Conservation (phyloP, 2,888 invertebrate species). For the Spilarctia lutea region DNA sequence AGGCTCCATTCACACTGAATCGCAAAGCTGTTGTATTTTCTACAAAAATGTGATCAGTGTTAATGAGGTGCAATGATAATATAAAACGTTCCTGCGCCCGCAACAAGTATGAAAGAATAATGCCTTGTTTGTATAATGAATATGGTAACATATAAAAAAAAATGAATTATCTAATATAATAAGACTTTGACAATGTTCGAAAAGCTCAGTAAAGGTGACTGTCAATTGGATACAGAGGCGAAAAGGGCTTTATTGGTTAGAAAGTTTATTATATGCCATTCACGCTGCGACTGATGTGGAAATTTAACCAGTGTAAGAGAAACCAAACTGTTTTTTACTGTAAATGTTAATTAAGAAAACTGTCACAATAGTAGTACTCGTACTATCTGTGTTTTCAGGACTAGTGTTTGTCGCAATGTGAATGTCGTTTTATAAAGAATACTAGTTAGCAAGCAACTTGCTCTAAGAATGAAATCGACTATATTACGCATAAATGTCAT, state of each 20-base stretch:
- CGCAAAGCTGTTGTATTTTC: constrained; percentile 29
- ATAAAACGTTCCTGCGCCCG: constrained; percentile 57
- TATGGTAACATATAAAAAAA: constrained; percentile 67
- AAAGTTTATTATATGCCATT: constrained; percentile 28
- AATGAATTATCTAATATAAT: constrained; percentile 82
- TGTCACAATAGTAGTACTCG: constrained; percentile 9
- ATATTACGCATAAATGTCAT: constrained; percentile 45
- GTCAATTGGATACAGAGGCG: constrained; percentile 75
- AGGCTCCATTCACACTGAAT: constrained; percentile 7
- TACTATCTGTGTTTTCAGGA: background rate
- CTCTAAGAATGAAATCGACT: constrained; percentile 38
- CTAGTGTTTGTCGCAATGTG: constrained; percentile 27
- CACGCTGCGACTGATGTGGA: constrained; percentile 28
- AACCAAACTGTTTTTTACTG: constrained; percentile 3
- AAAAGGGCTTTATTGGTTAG: constrained; percentile 69
- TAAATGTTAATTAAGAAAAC: background rate
- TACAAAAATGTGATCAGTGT: constrained; percentile 29
- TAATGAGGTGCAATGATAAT: constrained; percentile 19
- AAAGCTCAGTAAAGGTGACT: constrained; percentile 69
- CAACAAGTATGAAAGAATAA: constrained; percentile 72
- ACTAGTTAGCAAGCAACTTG: constrained; percentile 30
- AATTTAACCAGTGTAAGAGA: background rate
- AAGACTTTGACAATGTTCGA: constrained; percentile 80
- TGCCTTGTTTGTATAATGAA: constrained; percentile 83
- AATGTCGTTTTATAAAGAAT: constrained; percentile 26